Percentiles rank a stretch among this genome's conserved stretches.
Conservation (phyloP, 2,113 vertebrate species). For the Mus spicilegus region DNA sequence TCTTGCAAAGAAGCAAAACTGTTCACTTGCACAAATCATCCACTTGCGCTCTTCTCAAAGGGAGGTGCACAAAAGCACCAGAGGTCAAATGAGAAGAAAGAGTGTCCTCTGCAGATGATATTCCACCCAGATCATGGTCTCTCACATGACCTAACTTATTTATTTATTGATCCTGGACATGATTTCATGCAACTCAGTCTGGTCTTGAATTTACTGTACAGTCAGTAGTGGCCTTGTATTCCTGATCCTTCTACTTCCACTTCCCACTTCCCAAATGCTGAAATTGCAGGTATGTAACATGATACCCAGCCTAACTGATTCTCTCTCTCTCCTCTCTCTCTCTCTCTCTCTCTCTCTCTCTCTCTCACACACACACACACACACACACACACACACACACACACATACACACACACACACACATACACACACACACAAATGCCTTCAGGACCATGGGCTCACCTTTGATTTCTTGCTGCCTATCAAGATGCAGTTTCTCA, state of each 20-base stretch:
- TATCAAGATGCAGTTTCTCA: slow-evolving; percentile 12
- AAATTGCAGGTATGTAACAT: no score
- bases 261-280: not conserved
- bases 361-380: not conserved
- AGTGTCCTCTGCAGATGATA: not conserved
- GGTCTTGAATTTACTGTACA: not conserved
- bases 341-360: no score
- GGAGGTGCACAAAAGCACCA: slow-evolving; percentile 1
- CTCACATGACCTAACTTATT: not conserved
- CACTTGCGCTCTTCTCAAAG: slow-evolving; percentile 50
- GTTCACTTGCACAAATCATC: not conserved
- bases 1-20: slow-evolving; percentile 49
- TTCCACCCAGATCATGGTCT: slow-evolving; percentile 7
- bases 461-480: not conserved
- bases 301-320: not conserved
- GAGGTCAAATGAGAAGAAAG: slow-evolving; percentile 33
- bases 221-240: not conserved
- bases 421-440: not conserved
- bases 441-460: not conserved
- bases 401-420: no score
- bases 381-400: not conserved
- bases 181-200: not conserved
- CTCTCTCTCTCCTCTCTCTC: not conserved
- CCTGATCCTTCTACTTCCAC: not conserved
- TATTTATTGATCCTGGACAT: not conserved